Conservation (phyloP, 2,888 invertebrate species). For the Parascotia fuliginaria region DNA sequence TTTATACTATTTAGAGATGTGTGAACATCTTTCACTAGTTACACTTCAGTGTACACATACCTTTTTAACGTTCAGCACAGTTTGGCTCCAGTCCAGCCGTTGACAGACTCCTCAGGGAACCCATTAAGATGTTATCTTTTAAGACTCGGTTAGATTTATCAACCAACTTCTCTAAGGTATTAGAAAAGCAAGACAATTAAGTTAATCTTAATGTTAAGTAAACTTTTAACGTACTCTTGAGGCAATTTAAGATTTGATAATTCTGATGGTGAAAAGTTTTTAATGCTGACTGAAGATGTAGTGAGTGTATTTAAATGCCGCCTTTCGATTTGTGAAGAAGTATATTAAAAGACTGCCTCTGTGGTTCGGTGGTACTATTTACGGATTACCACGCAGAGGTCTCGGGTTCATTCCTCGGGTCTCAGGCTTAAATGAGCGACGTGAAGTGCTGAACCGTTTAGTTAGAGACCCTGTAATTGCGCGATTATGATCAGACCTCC, state of each 20-base stretch:
- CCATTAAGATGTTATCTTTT: constrained; percentile 48
- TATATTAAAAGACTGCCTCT: too few species aligned
- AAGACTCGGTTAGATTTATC: constrained; percentile 40
- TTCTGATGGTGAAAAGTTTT: neutral
- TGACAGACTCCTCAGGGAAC: constrained; percentile 46
- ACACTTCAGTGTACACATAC: constrained; percentile 21
- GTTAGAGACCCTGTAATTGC: too few species aligned
- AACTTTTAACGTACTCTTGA: neutral
- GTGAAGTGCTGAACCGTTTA: too few species aligned
- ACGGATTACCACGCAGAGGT: too few species aligned
- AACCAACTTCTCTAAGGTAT: constrained; percentile 27
- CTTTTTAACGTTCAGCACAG: constrained; percentile 38
- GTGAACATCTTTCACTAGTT: neutral
- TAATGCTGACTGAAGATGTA: neutral
- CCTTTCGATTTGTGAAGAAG: too few species aligned
- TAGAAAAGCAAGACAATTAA: constrained; percentile 17
- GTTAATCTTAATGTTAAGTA: constrained; percentile 8
- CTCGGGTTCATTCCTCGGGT: too few species aligned
- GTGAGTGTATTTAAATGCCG: too few species aligned
- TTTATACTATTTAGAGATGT: too few species aligned
- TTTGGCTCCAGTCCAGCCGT: constrained; percentile 45
- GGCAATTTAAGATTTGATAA: neutral
- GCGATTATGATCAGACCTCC: too few species aligned
- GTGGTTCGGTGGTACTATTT: too few species aligned
- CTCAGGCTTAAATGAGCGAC: too few species aligned